Evolutionary conservation across 2,113 vertebrate genomes (phyloP).

Genomic region (Tragelaphus strepsiceros): DNA sequence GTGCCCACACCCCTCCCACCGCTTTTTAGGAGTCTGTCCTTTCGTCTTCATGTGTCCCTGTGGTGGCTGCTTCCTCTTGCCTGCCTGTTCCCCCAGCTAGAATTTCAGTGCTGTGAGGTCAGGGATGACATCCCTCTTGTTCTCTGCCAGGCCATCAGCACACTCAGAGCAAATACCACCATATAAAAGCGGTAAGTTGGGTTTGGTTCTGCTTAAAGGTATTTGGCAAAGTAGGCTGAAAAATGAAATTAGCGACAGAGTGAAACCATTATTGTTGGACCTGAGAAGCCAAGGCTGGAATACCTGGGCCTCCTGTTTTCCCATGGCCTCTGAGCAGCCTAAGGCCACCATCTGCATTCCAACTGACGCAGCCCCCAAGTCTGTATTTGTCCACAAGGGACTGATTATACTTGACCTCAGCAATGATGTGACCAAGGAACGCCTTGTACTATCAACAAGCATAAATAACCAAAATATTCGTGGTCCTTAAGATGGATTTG

Average conservation of each 20-base stretch:
- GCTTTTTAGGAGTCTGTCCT: background rate
- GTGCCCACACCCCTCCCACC: fast-evolving
- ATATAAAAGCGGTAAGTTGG: background rate
- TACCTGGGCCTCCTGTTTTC: background rate
- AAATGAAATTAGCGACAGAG: background rate
- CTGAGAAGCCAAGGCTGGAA: background rate
- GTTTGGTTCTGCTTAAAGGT: background rate
- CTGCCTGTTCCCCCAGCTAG: background rate
- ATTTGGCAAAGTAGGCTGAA: constrained; percentile 1
- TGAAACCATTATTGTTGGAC: background rate
- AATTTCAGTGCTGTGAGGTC: background rate
- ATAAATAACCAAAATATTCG: background rate
- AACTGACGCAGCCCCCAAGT: background rate
- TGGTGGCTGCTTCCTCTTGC: background rate
- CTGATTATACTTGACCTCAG: constrained; percentile 37
- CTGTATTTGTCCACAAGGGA: background rate
- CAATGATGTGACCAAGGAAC: background rate
- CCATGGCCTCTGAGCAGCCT: too few relatives aligned
- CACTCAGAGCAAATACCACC: background rate
- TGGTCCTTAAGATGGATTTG: background rate
- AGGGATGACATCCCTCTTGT: background rate
- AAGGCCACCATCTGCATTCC: background rate
- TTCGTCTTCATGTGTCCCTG: background rate
- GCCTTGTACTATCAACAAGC: constrained; percentile 42
- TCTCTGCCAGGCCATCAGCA: background rate